These are phyloP conservation scores for Pluvialis apricaria DNA, from an alignment of 2,113 vertebrate species.

Conservation along the genomic window DNA sequence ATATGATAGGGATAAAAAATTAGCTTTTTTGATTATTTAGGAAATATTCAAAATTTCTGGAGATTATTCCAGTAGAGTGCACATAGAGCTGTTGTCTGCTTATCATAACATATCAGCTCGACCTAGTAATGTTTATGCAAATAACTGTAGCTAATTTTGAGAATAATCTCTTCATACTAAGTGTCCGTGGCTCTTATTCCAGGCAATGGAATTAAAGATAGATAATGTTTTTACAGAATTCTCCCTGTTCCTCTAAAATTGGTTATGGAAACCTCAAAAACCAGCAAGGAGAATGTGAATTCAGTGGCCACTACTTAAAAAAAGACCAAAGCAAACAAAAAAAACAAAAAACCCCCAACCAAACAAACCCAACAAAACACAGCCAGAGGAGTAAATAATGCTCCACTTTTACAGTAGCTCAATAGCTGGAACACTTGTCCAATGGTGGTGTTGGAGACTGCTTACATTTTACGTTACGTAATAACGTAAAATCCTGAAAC, in stretches of 20 bases:
- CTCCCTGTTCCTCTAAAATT: not conserved
- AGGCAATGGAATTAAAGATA: not conserved
- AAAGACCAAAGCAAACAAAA: too few species aligned
- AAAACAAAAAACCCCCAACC: too few species aligned
- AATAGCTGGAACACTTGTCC: not conserved
- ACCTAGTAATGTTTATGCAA: not conserved
- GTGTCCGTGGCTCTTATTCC: not conserved
- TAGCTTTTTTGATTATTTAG: not conserved
- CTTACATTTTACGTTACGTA: not conserved
- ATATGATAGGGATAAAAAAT: not conserved
- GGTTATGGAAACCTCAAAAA: not conserved
- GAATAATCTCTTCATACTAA: not conserved
- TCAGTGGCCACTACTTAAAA: not conserved
- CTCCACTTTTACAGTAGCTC: not conserved
- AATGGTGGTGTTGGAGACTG: fast-evolving
- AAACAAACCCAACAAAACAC: not conserved
- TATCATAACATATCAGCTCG: not conserved
- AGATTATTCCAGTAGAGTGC: not conserved
- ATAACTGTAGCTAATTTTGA: not conserved
- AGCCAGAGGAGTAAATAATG: not conserved
- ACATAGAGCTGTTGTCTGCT: fast-evolving
- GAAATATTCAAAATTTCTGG: not conserved
- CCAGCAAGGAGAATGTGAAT: not conserved
- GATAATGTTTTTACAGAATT: not conserved
- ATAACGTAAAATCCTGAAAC: not conserved